These are phyloP conservation scores for Vanessa atalanta DNA, from an alignment of 1,140 invertebrate genomes.

Conservation along the genomic window DNA sequence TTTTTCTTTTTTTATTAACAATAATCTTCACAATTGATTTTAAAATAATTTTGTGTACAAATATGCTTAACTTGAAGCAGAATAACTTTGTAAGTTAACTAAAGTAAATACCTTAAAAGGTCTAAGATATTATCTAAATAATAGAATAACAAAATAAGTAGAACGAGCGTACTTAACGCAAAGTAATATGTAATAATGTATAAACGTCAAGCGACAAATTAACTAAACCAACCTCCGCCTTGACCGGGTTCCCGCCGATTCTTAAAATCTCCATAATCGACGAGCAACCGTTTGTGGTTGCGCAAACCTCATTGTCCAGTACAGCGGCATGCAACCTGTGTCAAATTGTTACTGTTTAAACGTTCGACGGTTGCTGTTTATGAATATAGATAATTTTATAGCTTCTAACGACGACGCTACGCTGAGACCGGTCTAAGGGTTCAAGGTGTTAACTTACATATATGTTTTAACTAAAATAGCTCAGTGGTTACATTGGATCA, in stretches of 20 bases:
- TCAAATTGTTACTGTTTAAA: conserved; percentile 30
- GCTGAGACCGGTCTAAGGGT: too few relatives aligned
- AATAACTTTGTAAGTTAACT: too few relatives aligned
- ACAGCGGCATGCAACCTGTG: conserved; percentile 17
- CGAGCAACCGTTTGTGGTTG: conserved; percentile 32
- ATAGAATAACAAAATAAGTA: not conserved
- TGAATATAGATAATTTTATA: conserved; percentile 5
- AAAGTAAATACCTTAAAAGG: not conserved
- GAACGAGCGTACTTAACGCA: not conserved
- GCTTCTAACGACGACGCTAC: not conserved
- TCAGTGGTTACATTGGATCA: too few relatives aligned
- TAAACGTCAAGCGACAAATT: not conserved
- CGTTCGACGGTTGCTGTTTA: conserved; percentile 15
- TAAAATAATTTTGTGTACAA: too few relatives aligned
- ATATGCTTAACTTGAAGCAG: too few relatives aligned
- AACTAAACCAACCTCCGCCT: conserved; percentile 19
- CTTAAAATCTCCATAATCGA: conserved; percentile 41
- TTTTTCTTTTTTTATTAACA: too few relatives aligned
- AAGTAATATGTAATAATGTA: not conserved
- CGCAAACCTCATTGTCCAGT: conserved; percentile 36
- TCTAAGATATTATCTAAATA: not conserved
- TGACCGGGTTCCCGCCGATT: conserved; percentile 44
- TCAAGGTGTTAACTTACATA: too few relatives aligned
- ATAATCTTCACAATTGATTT: too few relatives aligned
- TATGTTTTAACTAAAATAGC: too few relatives aligned